Evolutionary conservation across 1,140 invertebrate genomes (phyloP).

Genomic region (Trigoniulus corallinus): DNA sequence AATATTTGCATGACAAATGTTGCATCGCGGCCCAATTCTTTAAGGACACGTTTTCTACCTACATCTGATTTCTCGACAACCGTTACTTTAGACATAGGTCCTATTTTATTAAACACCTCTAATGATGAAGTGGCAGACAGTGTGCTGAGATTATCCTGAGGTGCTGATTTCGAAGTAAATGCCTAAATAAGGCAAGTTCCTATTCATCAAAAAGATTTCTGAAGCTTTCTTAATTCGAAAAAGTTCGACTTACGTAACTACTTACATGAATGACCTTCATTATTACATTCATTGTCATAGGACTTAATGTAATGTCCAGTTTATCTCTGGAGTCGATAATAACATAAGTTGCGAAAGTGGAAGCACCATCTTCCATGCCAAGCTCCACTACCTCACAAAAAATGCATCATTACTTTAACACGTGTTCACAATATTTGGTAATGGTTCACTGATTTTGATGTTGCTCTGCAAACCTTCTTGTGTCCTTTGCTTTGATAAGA

Average conservation of each 20-base stretch:
- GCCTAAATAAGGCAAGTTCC: conserved; percentile 24
- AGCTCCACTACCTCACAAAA: conserved; percentile 24
- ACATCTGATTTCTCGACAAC: conserved; percentile 18
- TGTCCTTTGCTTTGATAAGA: conserved; percentile 13
- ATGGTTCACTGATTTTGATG: background rate
- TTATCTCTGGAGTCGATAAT: conserved; percentile 45
- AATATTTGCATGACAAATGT: background rate
- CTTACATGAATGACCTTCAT: conserved; percentile 33
- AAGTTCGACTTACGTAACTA: background rate
- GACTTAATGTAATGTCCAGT: conserved; percentile 51
- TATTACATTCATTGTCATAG: conserved; percentile 36
- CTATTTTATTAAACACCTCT: conserved; percentile 35
- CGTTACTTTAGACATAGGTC: conserved; percentile 37
- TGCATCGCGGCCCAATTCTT: background rate
- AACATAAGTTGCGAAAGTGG: conserved; percentile 42
- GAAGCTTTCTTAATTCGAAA: background rate
- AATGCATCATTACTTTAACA: too few species aligned
- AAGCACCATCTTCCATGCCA: conserved; percentile 25
- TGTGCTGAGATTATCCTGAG: too few species aligned
- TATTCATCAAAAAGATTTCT: conserved; percentile 2
- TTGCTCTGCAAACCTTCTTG: conserved; percentile 14
- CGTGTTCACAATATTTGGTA: too few species aligned
- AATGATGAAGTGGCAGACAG: background rate
- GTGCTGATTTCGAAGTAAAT: too few species aligned
- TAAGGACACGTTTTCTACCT: background rate